Conservation (phyloP, 35 echinoderm and acorn worm genomes). For the Strongylocentrotus purpuratus region DNA sequence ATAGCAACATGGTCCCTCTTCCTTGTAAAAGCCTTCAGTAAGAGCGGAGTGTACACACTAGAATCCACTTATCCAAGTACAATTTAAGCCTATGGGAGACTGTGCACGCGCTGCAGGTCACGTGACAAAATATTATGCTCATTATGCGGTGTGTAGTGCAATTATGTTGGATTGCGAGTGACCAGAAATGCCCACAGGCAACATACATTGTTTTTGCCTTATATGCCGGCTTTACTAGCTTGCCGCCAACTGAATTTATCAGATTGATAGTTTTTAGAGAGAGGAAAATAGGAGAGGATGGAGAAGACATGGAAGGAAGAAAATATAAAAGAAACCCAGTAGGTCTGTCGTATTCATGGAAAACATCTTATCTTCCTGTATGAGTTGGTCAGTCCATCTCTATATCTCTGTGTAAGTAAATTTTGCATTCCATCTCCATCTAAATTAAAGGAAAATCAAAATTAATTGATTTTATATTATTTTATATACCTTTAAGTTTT, state of each 20-base stretch:
- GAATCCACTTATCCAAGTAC: neutral
- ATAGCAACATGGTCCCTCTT: neutral
- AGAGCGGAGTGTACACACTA: neutral
- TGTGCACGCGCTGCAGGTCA: neutral
- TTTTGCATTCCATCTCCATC: neutral
- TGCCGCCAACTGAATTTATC: neutral
- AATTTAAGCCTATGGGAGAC: neutral
- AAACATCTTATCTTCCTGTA: neutral
- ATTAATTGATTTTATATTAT: too few relatives aligned
- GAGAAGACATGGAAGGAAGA: neutral
- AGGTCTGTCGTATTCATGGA: neutral
- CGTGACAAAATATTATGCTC: constrained; percentile 38
- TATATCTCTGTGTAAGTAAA: neutral
- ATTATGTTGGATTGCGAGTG: neutral
- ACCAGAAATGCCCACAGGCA: constrained; percentile 16
- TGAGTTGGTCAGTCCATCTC: neutral
- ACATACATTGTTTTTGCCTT: neutral
- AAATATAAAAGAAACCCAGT: neutral
- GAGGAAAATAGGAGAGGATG: neutral
- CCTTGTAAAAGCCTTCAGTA: neutral
- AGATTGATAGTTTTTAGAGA: neutral
- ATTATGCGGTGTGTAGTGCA: constrained; percentile 2
- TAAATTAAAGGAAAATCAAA: neutral
- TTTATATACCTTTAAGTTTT: neutral
- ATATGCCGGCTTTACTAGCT: neutral